A percentile compares a stretch with the other conserved stretches of the same genome.
Evolutionary conservation across 2,888 invertebrate species (phyloP).

Genomic region (Ectemnius cavifrons): DNA sequence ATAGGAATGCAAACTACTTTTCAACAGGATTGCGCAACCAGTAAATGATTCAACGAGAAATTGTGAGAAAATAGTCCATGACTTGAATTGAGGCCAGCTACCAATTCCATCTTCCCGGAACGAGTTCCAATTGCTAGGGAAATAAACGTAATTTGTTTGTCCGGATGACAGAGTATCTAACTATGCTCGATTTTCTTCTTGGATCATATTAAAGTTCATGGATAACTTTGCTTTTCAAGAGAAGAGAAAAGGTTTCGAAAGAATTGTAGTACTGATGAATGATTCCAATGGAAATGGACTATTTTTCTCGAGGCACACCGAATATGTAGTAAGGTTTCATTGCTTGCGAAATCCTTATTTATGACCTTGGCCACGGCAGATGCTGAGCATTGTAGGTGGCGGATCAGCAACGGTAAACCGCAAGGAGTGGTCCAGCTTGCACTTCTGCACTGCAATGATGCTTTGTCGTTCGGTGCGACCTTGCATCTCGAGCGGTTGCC

Average conservation of each 20-base stretch:
- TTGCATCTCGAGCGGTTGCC: constrained; percentile 36
- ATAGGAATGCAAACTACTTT: too few relatives aligned
- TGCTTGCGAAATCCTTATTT: constrained; percentile 55
- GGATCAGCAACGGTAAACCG: constrained; percentile 45
- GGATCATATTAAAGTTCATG: too few relatives aligned
- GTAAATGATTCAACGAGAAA: too few relatives aligned
- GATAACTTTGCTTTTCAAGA: too few relatives aligned
- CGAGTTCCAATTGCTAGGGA: constrained; percentile 71
- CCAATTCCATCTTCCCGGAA: constrained; percentile 72
- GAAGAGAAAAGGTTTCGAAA: too few relatives aligned
- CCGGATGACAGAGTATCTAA: too few relatives aligned
- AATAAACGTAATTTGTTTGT: constrained; percentile 37
- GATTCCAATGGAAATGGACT: neutral
- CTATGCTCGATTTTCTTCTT: too few relatives aligned
- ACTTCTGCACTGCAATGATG: constrained; percentile 56
- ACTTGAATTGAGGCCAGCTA: constrained; percentile 68
- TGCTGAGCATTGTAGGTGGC: constrained; percentile 47
- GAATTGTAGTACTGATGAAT: too few relatives aligned
- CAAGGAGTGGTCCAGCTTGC: constrained; percentile 37
- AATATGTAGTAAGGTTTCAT: neutral
- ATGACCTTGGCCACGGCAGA: constrained; percentile 46
- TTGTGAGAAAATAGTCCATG: too few relatives aligned
- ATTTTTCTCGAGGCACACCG: too few relatives aligned
- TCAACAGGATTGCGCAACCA: neutral
- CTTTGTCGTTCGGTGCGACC: constrained; percentile 43